Percentiles rank a stretch among this genome's conserved stretches.
Evolutionary conservation across 2,888 invertebrate genomes (phyloP).

Genomic region (Lamellibrachia satsuma): DNA sequence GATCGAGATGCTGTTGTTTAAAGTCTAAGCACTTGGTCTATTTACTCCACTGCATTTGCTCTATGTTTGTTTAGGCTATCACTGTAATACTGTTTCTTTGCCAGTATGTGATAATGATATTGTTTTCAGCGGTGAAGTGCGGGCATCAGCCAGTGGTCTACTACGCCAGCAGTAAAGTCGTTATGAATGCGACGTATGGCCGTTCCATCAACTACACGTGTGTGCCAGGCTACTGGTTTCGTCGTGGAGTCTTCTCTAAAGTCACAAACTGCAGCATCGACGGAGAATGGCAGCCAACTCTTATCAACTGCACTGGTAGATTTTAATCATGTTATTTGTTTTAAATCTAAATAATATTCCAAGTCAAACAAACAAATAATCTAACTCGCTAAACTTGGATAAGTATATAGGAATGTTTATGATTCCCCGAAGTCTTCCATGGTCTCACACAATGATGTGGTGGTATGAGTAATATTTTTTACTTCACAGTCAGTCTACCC

Average conservation of each 20-base stretch:
- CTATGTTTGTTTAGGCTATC: too few relatives aligned
- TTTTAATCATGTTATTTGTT: neutral
- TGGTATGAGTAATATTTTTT: too few relatives aligned
- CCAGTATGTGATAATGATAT: neutral
- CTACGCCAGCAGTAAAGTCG: constrained; percentile 12
- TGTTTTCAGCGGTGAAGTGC: neutral
- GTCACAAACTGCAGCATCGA: neutral
- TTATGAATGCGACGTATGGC: neutral
- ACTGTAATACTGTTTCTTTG: neutral
- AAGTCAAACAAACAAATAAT: neutral
- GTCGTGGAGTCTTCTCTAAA: neutral
- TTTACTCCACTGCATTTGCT: too few relatives aligned
- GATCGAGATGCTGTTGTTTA: too few relatives aligned
- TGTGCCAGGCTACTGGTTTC: constrained; percentile 18
- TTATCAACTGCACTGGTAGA: neutral
- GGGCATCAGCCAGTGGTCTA: neutral
- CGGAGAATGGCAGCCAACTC: constrained; percentile 18
- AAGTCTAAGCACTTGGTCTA: too few relatives aligned
- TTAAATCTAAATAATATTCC: neutral
- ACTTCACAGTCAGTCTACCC: neutral
- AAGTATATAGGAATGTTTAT: neutral
- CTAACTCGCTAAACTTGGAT: neutral
- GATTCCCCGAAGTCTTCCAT: neutral
- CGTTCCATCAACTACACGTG: neutral
- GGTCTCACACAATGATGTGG: too few relatives aligned